Conservation (phyloP, 2,113 vertebrate genomes). For the Ctenomys sociabilis region DNA sequence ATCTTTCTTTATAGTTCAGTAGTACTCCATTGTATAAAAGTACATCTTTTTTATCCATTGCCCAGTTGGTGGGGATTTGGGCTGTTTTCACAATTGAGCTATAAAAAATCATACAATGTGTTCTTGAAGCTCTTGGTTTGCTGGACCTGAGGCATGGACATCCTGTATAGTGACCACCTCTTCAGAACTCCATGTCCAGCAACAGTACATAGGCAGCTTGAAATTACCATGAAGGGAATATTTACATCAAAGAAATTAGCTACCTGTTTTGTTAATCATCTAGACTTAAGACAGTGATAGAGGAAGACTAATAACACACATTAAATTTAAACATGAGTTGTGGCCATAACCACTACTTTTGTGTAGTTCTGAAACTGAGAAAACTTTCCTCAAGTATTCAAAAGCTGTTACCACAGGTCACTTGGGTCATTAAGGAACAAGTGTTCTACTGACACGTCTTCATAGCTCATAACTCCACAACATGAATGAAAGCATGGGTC, state of each 20-base stretch:
- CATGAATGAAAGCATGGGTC: neutral
- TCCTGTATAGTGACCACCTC: neutral
- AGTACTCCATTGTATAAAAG: too few species aligned
- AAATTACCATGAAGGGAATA: neutral
- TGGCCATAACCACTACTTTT: neutral
- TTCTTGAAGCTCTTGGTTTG: neutral
- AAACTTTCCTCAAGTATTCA: neutral
- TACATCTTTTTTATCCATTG: too few species aligned
- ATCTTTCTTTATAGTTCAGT: too few species aligned
- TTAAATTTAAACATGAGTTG: neutral
- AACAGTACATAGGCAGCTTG: accelerated
- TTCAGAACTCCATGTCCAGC: neutral
- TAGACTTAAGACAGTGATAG: neutral
- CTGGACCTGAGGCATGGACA: accelerated
- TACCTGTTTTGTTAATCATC: neutral
- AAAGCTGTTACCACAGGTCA: neutral
- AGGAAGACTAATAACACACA: neutral
- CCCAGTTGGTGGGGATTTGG: too few species aligned
- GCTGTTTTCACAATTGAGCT: too few species aligned
- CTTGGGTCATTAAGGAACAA: neutral
- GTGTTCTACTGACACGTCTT: neutral
- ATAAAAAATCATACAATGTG: neutral
- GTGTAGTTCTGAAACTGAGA: neutral
- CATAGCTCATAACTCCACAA: neutral
- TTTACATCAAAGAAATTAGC: neutral